These are phyloP conservation scores for Anolis sagrei DNA, from an alignment of 2,113 vertebrate species.

Conservation along the genomic window DNA sequence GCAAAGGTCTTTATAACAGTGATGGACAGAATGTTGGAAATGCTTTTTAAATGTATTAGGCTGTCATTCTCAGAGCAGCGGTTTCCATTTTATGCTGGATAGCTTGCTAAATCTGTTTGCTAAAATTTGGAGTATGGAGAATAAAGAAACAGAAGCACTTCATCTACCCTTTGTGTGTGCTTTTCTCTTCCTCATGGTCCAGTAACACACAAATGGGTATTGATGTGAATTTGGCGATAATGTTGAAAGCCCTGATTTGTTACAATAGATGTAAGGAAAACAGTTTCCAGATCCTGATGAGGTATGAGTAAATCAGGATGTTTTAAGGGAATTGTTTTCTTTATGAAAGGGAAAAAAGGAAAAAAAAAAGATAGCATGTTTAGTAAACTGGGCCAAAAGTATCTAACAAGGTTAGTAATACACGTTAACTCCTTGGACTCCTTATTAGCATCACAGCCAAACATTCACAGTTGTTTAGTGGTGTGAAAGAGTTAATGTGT, in stretches of 20 bases:
- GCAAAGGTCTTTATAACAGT: not conserved
- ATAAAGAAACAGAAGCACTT: not conserved
- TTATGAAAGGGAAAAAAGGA: constrained; percentile 9
- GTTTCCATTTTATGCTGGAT: not conserved
- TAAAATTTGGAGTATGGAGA: too few species aligned
- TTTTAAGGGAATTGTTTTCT: constrained; percentile 28
- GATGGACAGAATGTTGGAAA: not conserved
- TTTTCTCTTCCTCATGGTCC: too few species aligned
- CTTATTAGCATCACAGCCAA: too few species aligned
- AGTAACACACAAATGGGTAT: not conserved
- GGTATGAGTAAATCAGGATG: not conserved
- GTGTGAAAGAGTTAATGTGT: too few species aligned
- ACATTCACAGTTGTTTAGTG: too few species aligned
- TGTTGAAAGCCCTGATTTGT: not conserved
- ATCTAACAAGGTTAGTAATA: too few species aligned
- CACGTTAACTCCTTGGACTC: too few species aligned
- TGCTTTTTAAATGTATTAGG: not conserved
- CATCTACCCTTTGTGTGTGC: not conserved
- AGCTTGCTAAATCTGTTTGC: not conserved
- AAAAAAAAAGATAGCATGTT: not conserved
- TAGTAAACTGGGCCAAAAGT: not conserved
- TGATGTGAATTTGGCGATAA: not conserved
- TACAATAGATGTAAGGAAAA: not conserved
- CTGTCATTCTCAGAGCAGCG: not conserved
- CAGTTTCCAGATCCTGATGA: not conserved